Conservation (phyloP, 1,140 invertebrate genomes). For the Papilio xuthus region DNA sequence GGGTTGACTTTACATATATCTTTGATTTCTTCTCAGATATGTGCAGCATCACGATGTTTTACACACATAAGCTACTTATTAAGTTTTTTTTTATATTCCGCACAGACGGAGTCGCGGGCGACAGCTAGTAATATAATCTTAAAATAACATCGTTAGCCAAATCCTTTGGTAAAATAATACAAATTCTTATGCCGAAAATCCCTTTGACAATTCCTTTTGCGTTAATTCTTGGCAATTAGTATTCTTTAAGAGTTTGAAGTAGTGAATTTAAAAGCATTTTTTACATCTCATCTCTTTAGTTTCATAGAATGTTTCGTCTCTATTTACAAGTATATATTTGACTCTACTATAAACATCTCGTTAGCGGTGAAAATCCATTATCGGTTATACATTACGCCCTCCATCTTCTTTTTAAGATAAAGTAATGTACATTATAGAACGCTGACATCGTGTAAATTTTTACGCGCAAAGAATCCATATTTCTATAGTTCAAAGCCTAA, state of each 20-base stretch:
- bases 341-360: not conserved
- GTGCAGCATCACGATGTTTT: no score
- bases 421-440: not conserved
- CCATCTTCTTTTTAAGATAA: not conserved
- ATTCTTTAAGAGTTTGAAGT: not conserved
- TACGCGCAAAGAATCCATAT: not conserved
- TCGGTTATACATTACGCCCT: not conserved
- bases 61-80: no score
- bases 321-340: no score
- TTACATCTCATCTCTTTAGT: not conserved
- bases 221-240: not conserved
- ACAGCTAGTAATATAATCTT: not conserved
- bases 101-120: no score
- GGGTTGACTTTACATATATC: no score
- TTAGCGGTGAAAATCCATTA: not conserved
- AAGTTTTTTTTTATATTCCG: no score
- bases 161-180: slow-evolving; percentile 7
- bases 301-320: not conserved
- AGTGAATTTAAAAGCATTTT: not conserved
- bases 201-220: not conserved
- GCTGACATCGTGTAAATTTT: not conserved
- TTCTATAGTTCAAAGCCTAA: not conserved
- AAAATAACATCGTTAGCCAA: not conserved
- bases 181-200: not conserved
- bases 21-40: no score